Percentiles rank a stretch among this genome's conserved stretches.
phyloP scores from a whole-genome alignment of 2,797 vertebrate species.

The Ateles fusciceps region DNA sequence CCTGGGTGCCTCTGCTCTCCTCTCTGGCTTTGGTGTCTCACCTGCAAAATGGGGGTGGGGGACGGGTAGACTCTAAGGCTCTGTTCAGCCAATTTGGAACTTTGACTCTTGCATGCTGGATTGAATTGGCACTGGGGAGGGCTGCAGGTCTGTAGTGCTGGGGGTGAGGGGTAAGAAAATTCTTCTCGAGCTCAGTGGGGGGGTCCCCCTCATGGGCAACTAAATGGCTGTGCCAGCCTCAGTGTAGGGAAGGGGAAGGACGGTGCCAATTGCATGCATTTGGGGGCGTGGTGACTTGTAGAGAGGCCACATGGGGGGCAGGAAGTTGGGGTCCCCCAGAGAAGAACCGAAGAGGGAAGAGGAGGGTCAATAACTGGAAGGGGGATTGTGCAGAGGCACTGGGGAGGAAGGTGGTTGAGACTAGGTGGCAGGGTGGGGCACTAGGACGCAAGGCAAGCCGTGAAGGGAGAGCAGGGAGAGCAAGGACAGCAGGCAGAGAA shows the following conservation, averaged over 20 bases:
- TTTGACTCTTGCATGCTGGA: not conserved
- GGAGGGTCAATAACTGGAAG: not conserved
- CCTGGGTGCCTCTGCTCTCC: not conserved
- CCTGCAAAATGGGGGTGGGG: not conserved
- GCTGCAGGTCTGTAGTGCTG: not conserved
- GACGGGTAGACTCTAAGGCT: not conserved
- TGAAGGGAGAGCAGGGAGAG: not conserved
- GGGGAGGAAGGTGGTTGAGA: not conserved
- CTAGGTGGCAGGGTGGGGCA: not conserved
- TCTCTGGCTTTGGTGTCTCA: not conserved
- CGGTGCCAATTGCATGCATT: not conserved
- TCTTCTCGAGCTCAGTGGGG: not conserved
- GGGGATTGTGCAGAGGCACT: not conserved
- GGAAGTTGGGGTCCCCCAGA: not conserved
- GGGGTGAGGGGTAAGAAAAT: not conserved
- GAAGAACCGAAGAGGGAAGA: not conserved
- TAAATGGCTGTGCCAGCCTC: not conserved
- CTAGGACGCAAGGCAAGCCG: not conserved
- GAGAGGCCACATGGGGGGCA: not conserved
- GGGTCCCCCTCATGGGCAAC: not conserved
- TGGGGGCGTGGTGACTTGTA: not conserved
- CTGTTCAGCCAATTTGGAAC: not conserved
- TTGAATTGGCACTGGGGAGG: not conserved
- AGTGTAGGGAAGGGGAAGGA: not conserved
- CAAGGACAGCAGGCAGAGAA: not conserved